Evolutionary conservation across 2,797 vertebrate species (phyloP), one percentile per base, ranked within the genome.

Genomic region (Pogoniulus pusillus): DNA sequence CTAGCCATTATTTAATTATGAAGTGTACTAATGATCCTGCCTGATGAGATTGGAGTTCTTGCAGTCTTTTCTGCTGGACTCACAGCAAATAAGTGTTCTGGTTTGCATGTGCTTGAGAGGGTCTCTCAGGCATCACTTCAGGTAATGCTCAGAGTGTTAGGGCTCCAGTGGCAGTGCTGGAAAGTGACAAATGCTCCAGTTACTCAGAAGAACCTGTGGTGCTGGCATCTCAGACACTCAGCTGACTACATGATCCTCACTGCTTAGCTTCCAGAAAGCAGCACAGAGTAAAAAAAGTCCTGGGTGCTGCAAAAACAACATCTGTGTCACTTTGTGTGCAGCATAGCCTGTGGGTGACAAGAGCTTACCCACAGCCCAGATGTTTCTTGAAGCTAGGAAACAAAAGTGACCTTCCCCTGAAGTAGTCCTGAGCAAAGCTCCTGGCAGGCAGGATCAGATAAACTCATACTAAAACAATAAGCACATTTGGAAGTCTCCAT

Each of bases 41-140:
- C 16, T 78, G 58, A n/a, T 84, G 35, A 90, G 62, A 49, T 63
- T 85, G 41, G 62, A 76, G 55, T 90, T 64, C 26, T 75, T 86
- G 24, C 32, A 80, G 19, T 41, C 70, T 93, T 37, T 87, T 65
- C 54, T 85, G 7, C 49, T 73, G 29, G 30, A 11, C 27, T 80
- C 3, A 12, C 85, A 60, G 53, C n/a, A 57, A 76, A 57, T 29
- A 83, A 27, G 3, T 80, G 7, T 65, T 85, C 41, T 82, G 51
- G 26, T 63, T 91, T 82, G 71, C 17, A 10, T 45, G 13, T 20
- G 43, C 39, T 58, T 16, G 29, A 79, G 47, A 62, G 47, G 18
- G 32, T 51, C 71, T 90, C 94, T 82, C 45, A 64, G 73, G 15
- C 62, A 19, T 59, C 45, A 24, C 59, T 95, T 91, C 7, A 32